A percentile compares a stretch with the other conserved stretches of the same genome.
phyloP scores from a whole-genome alignment of 2,113 vertebrate species.

The Pachypanchax playfairii region DNA sequence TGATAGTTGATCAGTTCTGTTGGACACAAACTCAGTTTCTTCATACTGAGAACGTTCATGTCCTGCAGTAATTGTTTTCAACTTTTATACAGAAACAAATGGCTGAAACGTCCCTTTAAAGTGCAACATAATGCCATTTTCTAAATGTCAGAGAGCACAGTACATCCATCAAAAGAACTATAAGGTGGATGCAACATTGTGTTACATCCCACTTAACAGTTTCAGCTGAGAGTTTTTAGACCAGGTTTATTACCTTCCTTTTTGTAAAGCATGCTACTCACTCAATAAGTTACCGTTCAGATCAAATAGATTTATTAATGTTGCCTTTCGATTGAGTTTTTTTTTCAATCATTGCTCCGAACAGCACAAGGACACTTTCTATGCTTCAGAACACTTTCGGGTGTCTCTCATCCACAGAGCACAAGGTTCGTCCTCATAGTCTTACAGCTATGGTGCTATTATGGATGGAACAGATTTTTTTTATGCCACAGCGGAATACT shows the following conservation, averaged over 20 bases:
- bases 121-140: not conserved
- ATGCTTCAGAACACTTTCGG: not conserved
- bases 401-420: not conserved
- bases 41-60: no score
- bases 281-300: no score
- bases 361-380: not conserved
- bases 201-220: not conserved
- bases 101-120: no score
- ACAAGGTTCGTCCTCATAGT: not conserved
- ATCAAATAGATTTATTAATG: not conserved
- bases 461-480: not conserved
- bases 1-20: no score
- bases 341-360: not conserved
- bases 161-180: not conserved
- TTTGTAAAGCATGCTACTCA: not conserved
- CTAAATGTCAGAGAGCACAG: not conserved
- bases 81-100: no score
- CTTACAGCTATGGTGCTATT: not conserved
- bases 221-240: not conserved
- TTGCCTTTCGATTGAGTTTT: not conserved
- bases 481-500: not conserved
- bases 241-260: not conserved
- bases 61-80: no score
- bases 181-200: not conserved
- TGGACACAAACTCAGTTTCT: no score